Conservation (phyloP, 2,113 vertebrate species). For the Setophaga coronata region DNA sequence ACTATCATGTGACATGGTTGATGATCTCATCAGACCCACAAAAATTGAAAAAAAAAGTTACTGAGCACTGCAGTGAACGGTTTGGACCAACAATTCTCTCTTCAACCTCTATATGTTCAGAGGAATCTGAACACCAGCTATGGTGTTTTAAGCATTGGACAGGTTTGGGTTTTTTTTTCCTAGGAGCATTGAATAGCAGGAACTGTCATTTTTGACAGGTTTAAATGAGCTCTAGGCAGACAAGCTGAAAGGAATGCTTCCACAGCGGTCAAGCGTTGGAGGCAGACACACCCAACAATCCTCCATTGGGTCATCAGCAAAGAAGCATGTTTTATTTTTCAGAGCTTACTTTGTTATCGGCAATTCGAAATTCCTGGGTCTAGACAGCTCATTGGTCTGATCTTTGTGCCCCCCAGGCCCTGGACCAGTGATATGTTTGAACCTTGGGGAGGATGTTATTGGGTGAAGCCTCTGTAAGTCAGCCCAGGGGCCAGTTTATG, state of each 20-base stretch:
- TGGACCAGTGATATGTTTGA: no score
- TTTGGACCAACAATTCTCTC: neutral
- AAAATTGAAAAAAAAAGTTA: neutral
- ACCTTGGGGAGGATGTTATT: no score
- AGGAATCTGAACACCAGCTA: neutral
- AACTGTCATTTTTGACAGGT: neutral
- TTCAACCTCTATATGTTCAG: neutral
- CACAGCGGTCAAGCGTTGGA: fast-evolving
- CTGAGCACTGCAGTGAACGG: neutral
- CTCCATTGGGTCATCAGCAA: neutral
- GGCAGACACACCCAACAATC: neutral
- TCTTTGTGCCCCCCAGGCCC: no score
- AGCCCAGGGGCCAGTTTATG: no score
- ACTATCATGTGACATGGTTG: neutral
- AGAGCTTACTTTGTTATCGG: no score
- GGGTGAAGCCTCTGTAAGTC: no score
- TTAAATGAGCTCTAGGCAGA: neutral
- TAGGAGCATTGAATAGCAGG: neutral
- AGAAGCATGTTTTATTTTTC: no score
- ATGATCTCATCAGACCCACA: neutral
- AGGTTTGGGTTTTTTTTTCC: neutral
- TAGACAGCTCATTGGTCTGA: no score
- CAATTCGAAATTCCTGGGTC: no score
- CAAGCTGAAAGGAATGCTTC: neutral
- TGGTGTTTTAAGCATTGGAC: neutral